Evolutionary conservation across 2,113 vertebrate species (phyloP).

Genomic region (Pseudopipra pipra): DNA sequence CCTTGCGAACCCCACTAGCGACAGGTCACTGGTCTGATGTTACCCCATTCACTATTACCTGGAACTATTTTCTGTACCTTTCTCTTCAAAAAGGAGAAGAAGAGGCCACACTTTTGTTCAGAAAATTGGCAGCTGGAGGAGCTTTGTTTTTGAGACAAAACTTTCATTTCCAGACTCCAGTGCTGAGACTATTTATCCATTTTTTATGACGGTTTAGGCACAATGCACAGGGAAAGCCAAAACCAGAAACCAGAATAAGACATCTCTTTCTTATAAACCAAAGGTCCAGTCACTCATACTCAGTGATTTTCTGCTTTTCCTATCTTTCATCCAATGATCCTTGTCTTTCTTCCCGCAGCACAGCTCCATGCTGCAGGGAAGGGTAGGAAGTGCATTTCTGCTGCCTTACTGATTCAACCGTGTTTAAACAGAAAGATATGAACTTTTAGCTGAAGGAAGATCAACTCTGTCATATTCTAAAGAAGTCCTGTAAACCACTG

Average conservation of each 20-base stretch:
- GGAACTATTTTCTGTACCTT: background rate
- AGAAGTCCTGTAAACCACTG: background rate
- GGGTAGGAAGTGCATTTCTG: background rate
- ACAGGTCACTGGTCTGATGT: background rate
- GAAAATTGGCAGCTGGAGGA: background rate
- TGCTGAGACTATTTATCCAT: background rate
- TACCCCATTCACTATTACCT: background rate
- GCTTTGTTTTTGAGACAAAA: background rate
- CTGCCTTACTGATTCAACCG: background rate
- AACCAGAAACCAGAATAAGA: background rate
- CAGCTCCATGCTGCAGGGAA: fast-evolving
- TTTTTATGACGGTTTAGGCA: background rate
- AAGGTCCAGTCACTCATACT: background rate
- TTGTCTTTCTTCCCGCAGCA: background rate
- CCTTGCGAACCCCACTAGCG: background rate
- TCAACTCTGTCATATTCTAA: background rate
- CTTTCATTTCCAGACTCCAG: background rate
- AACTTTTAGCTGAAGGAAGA: background rate
- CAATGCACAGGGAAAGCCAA: background rate
- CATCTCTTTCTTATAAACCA: background rate
- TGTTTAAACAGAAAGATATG: background rate
- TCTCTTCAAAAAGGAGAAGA: background rate
- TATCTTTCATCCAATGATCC: background rate
- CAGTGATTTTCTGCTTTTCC: background rate
- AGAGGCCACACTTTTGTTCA: background rate